These are phyloP conservation scores for Torymus auratus DNA, from an alignment of 2,888 invertebrate species.

Conservation along the genomic window DNA sequence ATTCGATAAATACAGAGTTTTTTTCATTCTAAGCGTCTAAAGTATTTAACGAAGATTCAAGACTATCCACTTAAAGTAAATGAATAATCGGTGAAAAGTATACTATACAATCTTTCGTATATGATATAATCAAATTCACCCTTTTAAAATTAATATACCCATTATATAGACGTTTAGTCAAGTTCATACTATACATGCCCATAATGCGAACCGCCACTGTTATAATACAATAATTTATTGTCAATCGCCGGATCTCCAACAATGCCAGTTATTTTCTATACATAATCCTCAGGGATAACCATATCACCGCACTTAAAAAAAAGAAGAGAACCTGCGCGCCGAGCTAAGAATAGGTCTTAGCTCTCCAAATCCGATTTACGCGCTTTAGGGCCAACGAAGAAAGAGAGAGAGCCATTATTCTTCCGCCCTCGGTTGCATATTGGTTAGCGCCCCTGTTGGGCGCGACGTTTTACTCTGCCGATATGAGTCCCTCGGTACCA, in stretches of 20 bases:
- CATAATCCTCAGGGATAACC: conserved; percentile 32
- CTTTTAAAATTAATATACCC: no score
- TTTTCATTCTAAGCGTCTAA: no score
- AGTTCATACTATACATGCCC: no score
- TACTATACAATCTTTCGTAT: no score
- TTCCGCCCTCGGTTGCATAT: conserved; percentile 18
- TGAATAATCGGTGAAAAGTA: no score
- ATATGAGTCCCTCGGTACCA: conserved; percentile 47
- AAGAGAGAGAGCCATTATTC: conserved; percentile 23
- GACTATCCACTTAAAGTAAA: no score
- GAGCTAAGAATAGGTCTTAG: conserved; percentile 29
- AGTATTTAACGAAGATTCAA: no score
- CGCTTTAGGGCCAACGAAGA: conserved; percentile 28
- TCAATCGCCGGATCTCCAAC: conserved; percentile 9
- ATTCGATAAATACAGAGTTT: background rate
- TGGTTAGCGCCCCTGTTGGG: conserved; percentile 43
- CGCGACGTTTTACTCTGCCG: conserved; percentile 34
- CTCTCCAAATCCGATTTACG: conserved; percentile 57
- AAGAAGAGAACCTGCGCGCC: background rate
- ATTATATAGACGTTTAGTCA: no score
- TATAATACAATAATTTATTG: conserved; percentile 45
- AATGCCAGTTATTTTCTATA: conserved; percentile 1
- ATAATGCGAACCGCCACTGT: background rate
- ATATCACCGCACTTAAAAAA: conserved; percentile 31
- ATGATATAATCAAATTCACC: no score